These are phyloP conservation scores for Suricata suricatta DNA, from an alignment of 2,113 vertebrate species.

Conservation along the genomic window DNA sequence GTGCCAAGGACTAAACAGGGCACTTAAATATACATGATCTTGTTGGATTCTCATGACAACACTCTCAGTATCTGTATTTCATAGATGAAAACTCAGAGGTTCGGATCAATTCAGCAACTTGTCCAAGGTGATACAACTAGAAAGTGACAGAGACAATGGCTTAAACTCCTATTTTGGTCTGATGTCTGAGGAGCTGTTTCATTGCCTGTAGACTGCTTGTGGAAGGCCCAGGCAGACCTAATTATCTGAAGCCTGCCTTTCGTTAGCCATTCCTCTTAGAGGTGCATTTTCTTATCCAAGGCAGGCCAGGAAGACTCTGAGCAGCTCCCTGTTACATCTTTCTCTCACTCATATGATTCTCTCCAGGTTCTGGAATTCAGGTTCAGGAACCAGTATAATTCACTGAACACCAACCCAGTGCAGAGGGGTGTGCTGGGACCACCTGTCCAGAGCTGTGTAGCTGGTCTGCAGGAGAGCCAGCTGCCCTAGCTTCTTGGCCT, in stretches of 20 bases:
- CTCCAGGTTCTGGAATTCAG: background rate
- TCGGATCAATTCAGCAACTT: background rate
- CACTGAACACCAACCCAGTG: background rate
- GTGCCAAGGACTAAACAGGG: background rate
- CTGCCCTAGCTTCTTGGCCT: background rate
- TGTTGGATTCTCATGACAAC: background rate
- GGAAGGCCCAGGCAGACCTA: background rate
- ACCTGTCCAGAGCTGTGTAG: background rate
- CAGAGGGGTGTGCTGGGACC: background rate
- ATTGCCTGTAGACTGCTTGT: background rate
- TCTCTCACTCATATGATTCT: background rate
- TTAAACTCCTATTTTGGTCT: background rate
- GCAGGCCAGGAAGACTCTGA: background rate
- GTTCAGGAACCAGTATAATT: background rate
- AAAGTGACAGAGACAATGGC: background rate
- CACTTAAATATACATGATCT: background rate
- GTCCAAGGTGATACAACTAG: background rate
- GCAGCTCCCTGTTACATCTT: background rate
- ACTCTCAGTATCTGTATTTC: background rate
- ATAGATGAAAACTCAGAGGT: background rate
- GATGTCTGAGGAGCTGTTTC: background rate
- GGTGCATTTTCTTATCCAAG: background rate
- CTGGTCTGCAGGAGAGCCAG: background rate
- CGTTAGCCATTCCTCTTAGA: background rate
- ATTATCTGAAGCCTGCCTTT: background rate